Evolutionary conservation across 1,140 invertebrate species (phyloP), one percentile per base, ranked within the genome.

Genomic region (Gryon sp.): DNA sequence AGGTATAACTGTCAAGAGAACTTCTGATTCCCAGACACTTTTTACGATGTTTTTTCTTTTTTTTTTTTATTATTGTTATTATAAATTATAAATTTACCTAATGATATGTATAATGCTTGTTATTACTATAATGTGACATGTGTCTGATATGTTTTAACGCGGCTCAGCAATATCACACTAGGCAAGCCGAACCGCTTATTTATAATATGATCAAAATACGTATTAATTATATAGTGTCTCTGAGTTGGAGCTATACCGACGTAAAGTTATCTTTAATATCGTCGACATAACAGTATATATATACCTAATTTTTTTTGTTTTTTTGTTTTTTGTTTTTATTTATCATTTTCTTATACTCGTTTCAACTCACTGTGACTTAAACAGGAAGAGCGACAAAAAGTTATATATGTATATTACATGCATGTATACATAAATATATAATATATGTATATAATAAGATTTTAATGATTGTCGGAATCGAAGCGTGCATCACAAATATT

Each of bases 391-490:
- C 65, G 55, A 72, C 52, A 62, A 53, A 73, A 62, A 22, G 24
- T 60, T 41, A 50, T 60, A 72, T 45, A 77, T 68, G 60, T 69
- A 66, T 45, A 63, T 52, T 66, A 70, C 43, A 70, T 73, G 63
- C 59, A 73, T 70, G 43, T 68, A 77, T 73, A 77, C 50, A 65
- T 79, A 76, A 63, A 76, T 73, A 79, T 76, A 69, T 76, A 40
- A 73, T 55, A 73, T 66, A 57, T 68, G 53, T 70, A 59, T 70
- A 76, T 66, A 45, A 72, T 77, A 77, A 68, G n/a, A n/a, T n/a
- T n/a, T n/a, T 34, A 24, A 68, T 80, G 78, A 80, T 77, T 80
- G 78, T 80, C 75, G 73, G 55, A 34, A 77, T 77, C 69, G 70
- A 75, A 80, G 74, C 78, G 69, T 77, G 74, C 78, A 34, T 66